Conservation (phyloP, 2,888 invertebrate species). For the Hyppa rectilinea region DNA sequence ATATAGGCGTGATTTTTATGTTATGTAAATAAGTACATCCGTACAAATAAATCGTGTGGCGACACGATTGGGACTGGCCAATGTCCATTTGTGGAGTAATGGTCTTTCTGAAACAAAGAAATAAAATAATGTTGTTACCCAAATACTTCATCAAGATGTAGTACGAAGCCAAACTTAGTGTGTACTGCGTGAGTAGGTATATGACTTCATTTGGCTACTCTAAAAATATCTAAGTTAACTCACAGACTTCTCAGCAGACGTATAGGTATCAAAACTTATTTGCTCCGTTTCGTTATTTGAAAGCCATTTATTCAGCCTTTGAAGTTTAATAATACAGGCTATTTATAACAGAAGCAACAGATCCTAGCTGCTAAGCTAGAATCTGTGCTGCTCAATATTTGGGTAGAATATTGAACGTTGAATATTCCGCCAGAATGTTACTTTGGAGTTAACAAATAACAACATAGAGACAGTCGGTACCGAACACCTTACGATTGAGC, state of each 20-base stretch:
- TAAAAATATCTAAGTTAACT: conserved; percentile 10
- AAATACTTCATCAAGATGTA: not conserved
- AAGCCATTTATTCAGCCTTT: conserved; percentile 5
- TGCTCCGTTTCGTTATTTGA: not conserved
- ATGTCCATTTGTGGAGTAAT: not conserved
- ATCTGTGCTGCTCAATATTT: conserved; percentile 25
- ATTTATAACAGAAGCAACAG: conserved; percentile 18
- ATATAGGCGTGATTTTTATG: not conserved
- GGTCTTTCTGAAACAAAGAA: not conserved
- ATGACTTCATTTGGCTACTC: conserved; percentile 13
- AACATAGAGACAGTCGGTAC: conserved; percentile 49
- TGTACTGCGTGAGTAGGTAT: not conserved
- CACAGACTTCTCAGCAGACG: not conserved
- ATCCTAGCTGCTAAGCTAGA: conserved; percentile 10
- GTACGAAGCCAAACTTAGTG: not conserved
- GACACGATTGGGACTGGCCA: not conserved
- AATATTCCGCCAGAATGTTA: conserved; percentile 35
- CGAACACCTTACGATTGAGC: conserved; percentile 65
- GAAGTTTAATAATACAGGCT: conserved; percentile 11
- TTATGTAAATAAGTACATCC: not conserved
- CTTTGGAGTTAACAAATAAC: conserved; percentile 55
- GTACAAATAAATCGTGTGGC: not conserved
- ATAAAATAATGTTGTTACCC: conserved; percentile 3
- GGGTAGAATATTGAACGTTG: conserved; percentile 31
- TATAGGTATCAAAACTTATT: conserved; percentile 28